phyloP scores from a whole-genome alignment of 1,140 invertebrate species.

The Hermetia illucens region DNA sequence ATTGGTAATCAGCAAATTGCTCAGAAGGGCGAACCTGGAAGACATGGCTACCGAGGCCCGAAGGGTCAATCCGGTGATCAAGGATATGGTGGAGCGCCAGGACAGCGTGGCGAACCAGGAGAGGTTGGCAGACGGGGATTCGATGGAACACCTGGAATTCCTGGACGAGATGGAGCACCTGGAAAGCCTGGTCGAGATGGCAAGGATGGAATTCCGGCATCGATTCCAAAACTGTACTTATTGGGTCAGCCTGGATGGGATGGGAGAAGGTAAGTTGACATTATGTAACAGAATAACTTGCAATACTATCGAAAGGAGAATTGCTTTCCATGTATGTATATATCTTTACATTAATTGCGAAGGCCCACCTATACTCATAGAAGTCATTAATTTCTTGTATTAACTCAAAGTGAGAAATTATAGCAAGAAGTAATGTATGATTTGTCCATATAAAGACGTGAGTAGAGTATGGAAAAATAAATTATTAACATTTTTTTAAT shows the following conservation, averaged over 20 bases:
- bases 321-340: too few species aligned
- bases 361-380: too few species aligned
- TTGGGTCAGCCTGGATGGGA: slow-evolving; percentile 31
- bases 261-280: slow-evolving; percentile 28
- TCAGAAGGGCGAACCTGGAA: slow-evolving; percentile 23
- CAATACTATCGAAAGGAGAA: too few species aligned
- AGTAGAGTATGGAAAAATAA: too few species aligned
- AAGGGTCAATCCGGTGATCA: slow-evolving; percentile 30
- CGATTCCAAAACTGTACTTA: slow-evolving; percentile 29
- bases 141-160: slow-evolving; percentile 29
- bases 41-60: slow-evolving; percentile 32
- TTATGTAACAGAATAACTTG: not conserved
- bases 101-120: slow-evolving; percentile 31
- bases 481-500: too few species aligned
- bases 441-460: too few species aligned
- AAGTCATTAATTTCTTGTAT: too few species aligned
- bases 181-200: slow-evolving; percentile 37
- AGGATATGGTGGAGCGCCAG: slow-evolving; percentile 23
- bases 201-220: slow-evolving; percentile 29
- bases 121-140: slow-evolving; percentile 34
- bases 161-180: slow-evolving; percentile 32
- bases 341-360: too few species aligned
- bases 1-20: not conserved
- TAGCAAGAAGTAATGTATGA: too few species aligned
- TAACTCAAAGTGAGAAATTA: too few species aligned